These are phyloP conservation scores for Sabatieria punctata DNA, from an alignment of 2,888 invertebrate genomes.

Conservation along the genomic window DNA sequence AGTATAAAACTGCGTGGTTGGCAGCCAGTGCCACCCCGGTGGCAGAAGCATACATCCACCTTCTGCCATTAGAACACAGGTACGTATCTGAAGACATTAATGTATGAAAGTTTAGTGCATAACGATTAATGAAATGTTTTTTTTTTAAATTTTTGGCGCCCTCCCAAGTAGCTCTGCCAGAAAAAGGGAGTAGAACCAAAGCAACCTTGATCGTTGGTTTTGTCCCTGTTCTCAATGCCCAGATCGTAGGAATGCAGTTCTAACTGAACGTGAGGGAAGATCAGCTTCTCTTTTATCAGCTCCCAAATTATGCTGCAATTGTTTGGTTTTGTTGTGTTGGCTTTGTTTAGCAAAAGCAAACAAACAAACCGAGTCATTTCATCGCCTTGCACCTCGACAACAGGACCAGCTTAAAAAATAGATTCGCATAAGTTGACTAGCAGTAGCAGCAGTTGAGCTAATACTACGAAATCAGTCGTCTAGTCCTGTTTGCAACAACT, in stretches of 20 bases:
- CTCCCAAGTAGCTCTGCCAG: not conserved
- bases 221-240: conserved; percentile 82
- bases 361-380: conserved; percentile 38
- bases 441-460: too few relatives aligned
- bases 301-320: conserved; percentile 77
- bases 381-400: conserved; percentile 40
- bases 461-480: too few relatives aligned
- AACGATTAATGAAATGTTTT: too few relatives aligned
- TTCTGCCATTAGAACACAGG: too few relatives aligned
- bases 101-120: too few relatives aligned
- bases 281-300: conserved; percentile 85
- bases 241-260: conserved; percentile 83
- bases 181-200: not conserved
- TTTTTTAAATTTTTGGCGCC: not conserved
- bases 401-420: too few relatives aligned
- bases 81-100: too few relatives aligned
- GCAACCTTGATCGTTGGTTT: conserved; percentile 63
- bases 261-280: conserved; percentile 83
- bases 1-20: too few relatives aligned
- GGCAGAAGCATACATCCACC: too few relatives aligned
- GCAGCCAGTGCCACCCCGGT: too few relatives aligned
- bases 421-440: too few relatives aligned
- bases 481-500: too few relatives aligned
- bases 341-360: not conserved
- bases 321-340: not conserved